These are phyloP conservation scores for Bovichtus diacanthus DNA, from an alignment of 2,797 vertebrate species.

Conservation along the genomic window DNA sequence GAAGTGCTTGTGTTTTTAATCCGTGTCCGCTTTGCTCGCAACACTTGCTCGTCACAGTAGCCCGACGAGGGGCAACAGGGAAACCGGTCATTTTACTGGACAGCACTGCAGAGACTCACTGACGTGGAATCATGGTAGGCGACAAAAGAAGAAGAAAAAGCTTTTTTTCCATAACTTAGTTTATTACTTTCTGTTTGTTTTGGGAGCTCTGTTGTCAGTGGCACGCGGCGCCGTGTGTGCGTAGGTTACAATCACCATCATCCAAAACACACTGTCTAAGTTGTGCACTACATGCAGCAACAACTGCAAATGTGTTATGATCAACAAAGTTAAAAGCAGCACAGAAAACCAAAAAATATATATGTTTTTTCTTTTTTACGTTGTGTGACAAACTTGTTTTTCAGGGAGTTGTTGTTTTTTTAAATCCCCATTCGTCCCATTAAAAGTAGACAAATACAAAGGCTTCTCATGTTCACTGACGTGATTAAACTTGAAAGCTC, in stretches of 20 bases:
- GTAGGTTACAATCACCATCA: not conserved
- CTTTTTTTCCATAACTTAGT: not conserved
- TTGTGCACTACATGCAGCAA: rapidly evolving
- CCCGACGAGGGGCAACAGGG: slow-evolving; percentile 15
- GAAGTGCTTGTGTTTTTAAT: not conserved
- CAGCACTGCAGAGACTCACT: slow-evolving; percentile 24
- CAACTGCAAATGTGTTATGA: rapidly evolving
- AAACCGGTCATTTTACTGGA: slow-evolving; percentile 15
- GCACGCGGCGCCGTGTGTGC: not conserved
- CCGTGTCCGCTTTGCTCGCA: rapidly evolving
- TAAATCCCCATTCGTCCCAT: not conserved
- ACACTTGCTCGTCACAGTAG: too few relatives aligned
- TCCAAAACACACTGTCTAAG: not conserved
- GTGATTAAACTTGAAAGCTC: slow-evolving; percentile 15
- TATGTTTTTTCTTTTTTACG: too few relatives aligned
- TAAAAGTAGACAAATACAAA: not conserved
- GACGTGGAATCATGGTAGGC: slow-evolving; percentile 77
- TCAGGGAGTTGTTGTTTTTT: not conserved
- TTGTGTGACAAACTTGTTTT: not conserved
- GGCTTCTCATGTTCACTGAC: not conserved
- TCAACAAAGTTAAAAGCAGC: not conserved
- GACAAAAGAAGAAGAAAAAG: not conserved
- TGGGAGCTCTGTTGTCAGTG: rapidly evolving
- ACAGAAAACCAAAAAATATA: not conserved
- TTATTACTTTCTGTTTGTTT: not conserved